Evolutionary conservation across 2,797 vertebrate species (phyloP).

Genomic region (Chiloscyllium punctatum): DNA sequence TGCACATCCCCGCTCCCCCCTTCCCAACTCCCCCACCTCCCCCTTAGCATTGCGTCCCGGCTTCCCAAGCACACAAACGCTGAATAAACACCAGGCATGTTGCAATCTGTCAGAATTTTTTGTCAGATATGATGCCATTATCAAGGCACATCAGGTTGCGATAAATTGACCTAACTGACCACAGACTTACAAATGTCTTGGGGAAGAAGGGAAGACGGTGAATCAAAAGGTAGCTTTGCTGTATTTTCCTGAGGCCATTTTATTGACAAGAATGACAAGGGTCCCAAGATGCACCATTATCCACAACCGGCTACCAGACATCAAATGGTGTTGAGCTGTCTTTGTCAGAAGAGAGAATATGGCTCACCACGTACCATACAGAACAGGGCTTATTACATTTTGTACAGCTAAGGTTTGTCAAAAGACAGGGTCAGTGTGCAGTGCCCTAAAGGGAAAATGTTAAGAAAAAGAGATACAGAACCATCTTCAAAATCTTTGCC

Average conservation of each 20-base stretch:
- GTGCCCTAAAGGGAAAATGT: slow-evolving; percentile 73
- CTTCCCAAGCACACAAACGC: slow-evolving; percentile 44
- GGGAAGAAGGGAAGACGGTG: slow-evolving; percentile 68
- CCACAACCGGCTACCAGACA: slow-evolving; percentile 88
- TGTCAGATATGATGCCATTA: slow-evolving; percentile 63
- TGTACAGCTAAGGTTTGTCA: slow-evolving; percentile 84
- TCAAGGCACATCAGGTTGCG: slow-evolving; percentile 71
- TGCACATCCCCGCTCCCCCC: not conserved
- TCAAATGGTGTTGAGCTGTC: slow-evolving; percentile 85
- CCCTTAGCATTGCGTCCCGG: not conserved
- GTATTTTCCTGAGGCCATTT: slow-evolving; percentile 67
- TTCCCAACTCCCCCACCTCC: not conserved
- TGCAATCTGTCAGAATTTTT: slow-evolving; percentile 66
- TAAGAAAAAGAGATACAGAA: slow-evolving; percentile 58
- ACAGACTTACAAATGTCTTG: slow-evolving; percentile 63
- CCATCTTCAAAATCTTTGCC: slow-evolving; percentile 63
- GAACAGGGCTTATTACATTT: slow-evolving; percentile 74
- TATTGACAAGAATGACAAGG: slow-evolving; percentile 97
- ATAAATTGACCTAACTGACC: slow-evolving; percentile 74
- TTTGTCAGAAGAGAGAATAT: slow-evolving; percentile 78
- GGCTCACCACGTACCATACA: slow-evolving; percentile 59
- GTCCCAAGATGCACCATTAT: slow-evolving; percentile 99
- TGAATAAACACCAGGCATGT: slow-evolving; percentile 52
- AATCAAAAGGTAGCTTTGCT: slow-evolving; percentile 80
- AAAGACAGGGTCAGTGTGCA: slow-evolving; percentile 77